Conservation (phyloP, 2,113 vertebrate genomes). For the Guaruba guarouba region DNA sequence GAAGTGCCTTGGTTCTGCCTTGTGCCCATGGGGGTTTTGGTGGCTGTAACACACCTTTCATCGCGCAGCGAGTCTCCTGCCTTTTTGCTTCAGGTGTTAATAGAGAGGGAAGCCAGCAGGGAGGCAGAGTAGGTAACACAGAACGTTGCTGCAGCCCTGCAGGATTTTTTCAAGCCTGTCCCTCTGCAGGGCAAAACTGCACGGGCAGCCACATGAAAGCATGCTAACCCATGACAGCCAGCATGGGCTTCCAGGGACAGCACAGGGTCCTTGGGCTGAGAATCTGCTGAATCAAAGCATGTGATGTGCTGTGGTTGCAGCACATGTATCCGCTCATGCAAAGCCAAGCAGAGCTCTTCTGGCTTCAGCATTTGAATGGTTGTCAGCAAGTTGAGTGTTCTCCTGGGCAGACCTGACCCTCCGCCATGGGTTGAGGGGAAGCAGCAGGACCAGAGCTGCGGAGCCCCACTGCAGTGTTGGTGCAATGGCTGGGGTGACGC, state of each 20-base stretch:
- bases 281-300: neutral
- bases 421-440: neutral
- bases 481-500: neutral
- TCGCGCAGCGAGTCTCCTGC: neutral
- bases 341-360: neutral
- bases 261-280: neutral
- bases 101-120: neutral
- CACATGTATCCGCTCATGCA: neutral
- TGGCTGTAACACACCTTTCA: neutral
- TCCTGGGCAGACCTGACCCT: neutral
- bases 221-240: rapidly evolving
- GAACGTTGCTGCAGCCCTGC: neutral
- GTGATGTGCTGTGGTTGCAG: rapidly evolving
- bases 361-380: neutral
- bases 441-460: neutral
- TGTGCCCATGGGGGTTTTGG: neutral
- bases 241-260: neutral
- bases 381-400: neutral
- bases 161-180: neutral
- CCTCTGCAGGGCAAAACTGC: neutral
- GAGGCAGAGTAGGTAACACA: neutral
- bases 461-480: neutral
- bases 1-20: neutral
- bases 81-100: neutral
- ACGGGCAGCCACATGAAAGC: rapidly evolving